Conservation (phyloP, 1,140 invertebrate genomes). For the Yoshiicerus persimilis region DNA sequence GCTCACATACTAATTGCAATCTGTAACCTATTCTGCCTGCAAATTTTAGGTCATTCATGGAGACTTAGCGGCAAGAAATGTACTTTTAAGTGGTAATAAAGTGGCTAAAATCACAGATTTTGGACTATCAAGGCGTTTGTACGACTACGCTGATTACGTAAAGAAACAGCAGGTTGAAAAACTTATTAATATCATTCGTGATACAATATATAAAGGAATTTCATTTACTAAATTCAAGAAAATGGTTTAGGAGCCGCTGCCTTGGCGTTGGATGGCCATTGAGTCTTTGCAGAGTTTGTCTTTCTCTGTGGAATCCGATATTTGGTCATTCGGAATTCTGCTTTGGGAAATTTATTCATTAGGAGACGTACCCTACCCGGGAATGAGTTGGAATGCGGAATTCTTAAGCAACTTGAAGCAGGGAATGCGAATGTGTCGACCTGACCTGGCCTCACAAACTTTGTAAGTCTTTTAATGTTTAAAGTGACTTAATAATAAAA, state of each 20-base stretch:
- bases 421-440: neutral
- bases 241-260: neutral
- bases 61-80: neutral
- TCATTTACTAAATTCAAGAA: neutral
- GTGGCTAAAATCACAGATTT: constrained; percentile 57
- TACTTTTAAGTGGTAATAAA: neutral
- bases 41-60: neutral
- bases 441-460: neutral
- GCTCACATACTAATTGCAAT: too few relatives aligned
- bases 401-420: neutral
- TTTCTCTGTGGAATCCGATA: constrained; percentile 55
- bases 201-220: neutral
- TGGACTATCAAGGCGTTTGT: constrained; percentile 56
- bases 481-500: too few relatives aligned
- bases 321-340: constrained; percentile 57
- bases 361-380: constrained; percentile 52
- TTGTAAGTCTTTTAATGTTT: neutral
- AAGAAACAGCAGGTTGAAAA: neutral
- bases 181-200: neutral
- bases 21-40: neutral
- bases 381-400: constrained; percentile 30
- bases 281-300: constrained; percentile 53
- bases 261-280: constrained; percentile 57
- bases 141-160: neutral
- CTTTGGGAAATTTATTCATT: constrained; percentile 58